phyloP scores from a whole-genome alignment of 2,113 vertebrate species.

The Albula glossodonta region DNA sequence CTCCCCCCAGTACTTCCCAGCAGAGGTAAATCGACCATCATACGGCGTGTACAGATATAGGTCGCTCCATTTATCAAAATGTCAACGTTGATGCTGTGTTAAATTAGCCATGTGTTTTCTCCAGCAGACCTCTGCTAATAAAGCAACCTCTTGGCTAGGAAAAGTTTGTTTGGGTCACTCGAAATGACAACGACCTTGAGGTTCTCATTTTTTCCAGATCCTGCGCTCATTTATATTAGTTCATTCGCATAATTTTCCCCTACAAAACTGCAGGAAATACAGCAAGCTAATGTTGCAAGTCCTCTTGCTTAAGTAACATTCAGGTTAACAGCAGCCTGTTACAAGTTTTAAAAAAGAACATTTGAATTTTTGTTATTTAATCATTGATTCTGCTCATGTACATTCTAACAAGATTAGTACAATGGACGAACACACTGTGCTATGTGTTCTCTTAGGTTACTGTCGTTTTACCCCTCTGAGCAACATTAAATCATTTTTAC shows the following conservation, averaged over 20 bases:
- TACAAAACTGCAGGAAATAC: no score
- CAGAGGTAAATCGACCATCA: slow-evolving; percentile 19
- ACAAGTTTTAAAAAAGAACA: no score
- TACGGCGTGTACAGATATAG: slow-evolving; percentile 36
- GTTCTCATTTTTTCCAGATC: slow-evolving; percentile 48
- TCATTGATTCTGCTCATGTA: background rate
- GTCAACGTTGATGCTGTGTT: slow-evolving; percentile 71
- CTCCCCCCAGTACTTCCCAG: background rate
- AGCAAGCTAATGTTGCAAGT: background rate
- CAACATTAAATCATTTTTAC: no score
- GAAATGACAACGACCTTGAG: slow-evolving; percentile 55
- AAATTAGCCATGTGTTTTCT: slow-evolving; percentile 76
- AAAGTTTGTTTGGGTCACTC: slow-evolving; percentile 61
- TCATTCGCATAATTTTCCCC: background rate
- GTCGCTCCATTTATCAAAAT: slow-evolving; percentile 69
- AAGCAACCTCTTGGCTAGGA: slow-evolving; percentile 60
- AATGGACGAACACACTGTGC: no score
- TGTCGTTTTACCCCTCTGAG: no score
- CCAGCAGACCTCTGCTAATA: slow-evolving; percentile 65
- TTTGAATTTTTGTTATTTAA: background rate
- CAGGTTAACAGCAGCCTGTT: background rate
- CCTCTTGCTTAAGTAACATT: background rate
- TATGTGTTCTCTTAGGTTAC: no score
- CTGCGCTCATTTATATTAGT: background rate
- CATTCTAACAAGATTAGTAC: no score